Percentiles rank a stretch among this genome's conserved stretches.
These are phyloP conservation scores for Dinocampus coccinellae DNA, from an alignment of 2,888 invertebrate species.

Conservation along the genomic window DNA sequence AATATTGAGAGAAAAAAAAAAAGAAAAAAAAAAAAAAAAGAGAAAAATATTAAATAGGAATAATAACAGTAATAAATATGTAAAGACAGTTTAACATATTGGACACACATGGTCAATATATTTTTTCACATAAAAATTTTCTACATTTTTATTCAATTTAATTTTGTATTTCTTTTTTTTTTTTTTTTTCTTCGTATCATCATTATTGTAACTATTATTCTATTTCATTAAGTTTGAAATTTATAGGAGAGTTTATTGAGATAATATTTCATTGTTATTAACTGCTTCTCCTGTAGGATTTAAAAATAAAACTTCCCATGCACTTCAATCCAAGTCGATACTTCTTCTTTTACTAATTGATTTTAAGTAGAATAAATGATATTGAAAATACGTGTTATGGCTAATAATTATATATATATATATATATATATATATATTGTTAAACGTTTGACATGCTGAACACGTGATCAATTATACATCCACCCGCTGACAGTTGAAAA, in stretches of 20 bases:
- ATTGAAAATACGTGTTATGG: conserved; percentile 21
- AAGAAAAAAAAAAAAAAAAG: not conserved
- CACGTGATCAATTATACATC: conserved; percentile 13
- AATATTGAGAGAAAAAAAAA: not conserved
- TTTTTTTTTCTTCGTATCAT: not conserved
- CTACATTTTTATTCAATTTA: too few relatives aligned
- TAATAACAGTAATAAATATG: too few relatives aligned
- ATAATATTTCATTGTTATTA: conserved; percentile 15
- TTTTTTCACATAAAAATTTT: too few relatives aligned
- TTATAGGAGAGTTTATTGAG: conserved; percentile 4
- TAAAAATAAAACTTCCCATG: not conserved
- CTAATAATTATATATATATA: not conserved
- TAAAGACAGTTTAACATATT: too few relatives aligned
- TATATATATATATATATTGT: not conserved
- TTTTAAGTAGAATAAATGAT: conserved; percentile 31
- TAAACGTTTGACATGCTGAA: not conserved
- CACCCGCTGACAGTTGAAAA: not conserved
- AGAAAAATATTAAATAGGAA: not conserved
- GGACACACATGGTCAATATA: too few relatives aligned
- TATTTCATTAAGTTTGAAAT: not conserved
- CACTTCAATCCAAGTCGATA: conserved; percentile 1
- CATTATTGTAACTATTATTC: not conserved
- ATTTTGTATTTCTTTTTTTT: not conserved
- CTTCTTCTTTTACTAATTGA: conserved; percentile 19
- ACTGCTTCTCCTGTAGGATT: not conserved